A percentile compares a stretch with the other conserved stretches of the same genome.
Evolutionary conservation across 2,888 invertebrate species (phyloP).

Genomic region (Oxytorus armatus): DNA sequence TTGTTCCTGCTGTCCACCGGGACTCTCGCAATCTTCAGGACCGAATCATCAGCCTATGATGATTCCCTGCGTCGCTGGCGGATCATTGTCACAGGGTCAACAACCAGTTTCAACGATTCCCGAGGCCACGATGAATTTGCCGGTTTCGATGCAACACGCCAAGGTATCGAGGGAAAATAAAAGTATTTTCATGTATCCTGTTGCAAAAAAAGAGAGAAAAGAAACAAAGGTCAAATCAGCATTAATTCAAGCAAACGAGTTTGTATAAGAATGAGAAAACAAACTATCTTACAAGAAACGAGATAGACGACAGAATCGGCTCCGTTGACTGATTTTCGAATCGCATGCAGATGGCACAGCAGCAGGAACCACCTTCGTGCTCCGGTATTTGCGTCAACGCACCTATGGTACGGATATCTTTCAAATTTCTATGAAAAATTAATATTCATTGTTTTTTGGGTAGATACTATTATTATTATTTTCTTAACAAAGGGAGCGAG

Average conservation of each 20-base stretch:
- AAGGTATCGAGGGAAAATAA: constrained; percentile 70
- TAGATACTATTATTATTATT: constrained; percentile 6
- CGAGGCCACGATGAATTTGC: constrained; percentile 2
- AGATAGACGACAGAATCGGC: constrained; percentile 32
- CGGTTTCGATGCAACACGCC: constrained; percentile 56
- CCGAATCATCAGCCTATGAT: constrained; percentile 53
- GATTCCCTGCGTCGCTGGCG: constrained; percentile 46
- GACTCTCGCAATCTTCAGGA: constrained; percentile 49
- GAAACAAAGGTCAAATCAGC: background rate
- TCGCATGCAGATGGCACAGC: constrained; percentile 71
- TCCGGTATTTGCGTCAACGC: constrained; percentile 77
- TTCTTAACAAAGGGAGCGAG: constrained; percentile 72
- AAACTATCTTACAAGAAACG: constrained; percentile 49
- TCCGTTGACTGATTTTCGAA: constrained; percentile 65
- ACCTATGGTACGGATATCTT: constrained; percentile 72
- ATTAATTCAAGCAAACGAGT: constrained; percentile 13
- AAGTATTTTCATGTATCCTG: constrained; percentile 41
- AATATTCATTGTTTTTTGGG: constrained; percentile 7
- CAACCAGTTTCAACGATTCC: constrained; percentile 26
- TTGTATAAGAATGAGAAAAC: constrained; percentile 38
- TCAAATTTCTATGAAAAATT: background rate
- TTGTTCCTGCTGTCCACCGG: constrained; percentile 77
- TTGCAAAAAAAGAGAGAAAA: constrained; percentile 17
- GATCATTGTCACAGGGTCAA: constrained; percentile 3
- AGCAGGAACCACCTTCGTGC: constrained; percentile 69